Base-by-base conservation (phyloP, 2,797 vertebrate species). In the Mormyrops boulengeri region DNA sequence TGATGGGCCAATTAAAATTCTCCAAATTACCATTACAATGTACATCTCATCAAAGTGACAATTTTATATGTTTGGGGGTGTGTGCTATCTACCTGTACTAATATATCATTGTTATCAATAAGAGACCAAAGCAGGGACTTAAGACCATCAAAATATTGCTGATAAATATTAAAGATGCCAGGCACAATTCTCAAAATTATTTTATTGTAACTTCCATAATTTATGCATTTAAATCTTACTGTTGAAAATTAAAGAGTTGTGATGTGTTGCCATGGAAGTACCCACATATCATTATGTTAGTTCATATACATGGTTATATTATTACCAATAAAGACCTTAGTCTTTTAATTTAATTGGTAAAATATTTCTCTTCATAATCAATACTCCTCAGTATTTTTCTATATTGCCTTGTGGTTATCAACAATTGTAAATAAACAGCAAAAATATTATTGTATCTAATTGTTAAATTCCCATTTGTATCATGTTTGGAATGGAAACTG, bases 1-100 rank as follows among this genome's bases (percentile, higher is more conserved):
- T 93, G 93, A 88, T 26, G 60, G 84, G 11, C 47, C 84, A 6
- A 66, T 87, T 14, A 57, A 38, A 69, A 41, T 69, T 88, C 8
- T 60, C 17, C 26, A 38, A 73, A 73, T 73, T 30, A 73, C 30
- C 66, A 38, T 38, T 38, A 38, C 4, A 6, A 38, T 9, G 44
- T 49, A 22, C 49, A 49, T 14, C 9, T 26, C 19, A 30, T 85
- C 4, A 6, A 30, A 52, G 47, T 52, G 49, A 22, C 22, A 52
- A 12, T 22, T 22, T 85, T 49, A 49, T 26, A 52, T 49, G 22
- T 52, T 11, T 85, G 47, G 47, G 26, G 38, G 9, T 22, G 14
- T 12, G 38, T n/a, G 38, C 38, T 73, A 12, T 73, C 66, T n/a
- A 80, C 73, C 73, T 44, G 38, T 44, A 8, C 14, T n/a, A 80